phyloP scores from a whole-genome alignment of 23 tunicate genomes.

The Corella eumyota region DNA sequence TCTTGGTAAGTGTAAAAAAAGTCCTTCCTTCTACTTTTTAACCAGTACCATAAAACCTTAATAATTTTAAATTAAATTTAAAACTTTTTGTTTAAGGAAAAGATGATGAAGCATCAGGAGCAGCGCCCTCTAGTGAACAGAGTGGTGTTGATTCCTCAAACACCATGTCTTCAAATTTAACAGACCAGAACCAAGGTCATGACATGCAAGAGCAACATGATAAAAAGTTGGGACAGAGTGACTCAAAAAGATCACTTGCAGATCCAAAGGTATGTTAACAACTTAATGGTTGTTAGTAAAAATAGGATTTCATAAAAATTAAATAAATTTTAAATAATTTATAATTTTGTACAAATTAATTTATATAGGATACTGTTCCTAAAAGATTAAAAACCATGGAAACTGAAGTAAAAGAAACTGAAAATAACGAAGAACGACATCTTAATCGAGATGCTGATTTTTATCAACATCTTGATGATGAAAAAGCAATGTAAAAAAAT shows the following conservation, averaged over 20 bases:
- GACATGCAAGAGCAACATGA: not conserved
- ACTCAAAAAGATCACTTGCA: conserved; percentile 45
- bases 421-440: conserved; percentile 13
- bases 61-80: too few relatives aligned
- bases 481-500: not conserved
- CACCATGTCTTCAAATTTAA: conserved; percentile 27
- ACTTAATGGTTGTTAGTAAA: too few relatives aligned
- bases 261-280: conserved; percentile 34
- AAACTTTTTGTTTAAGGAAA: conserved; percentile 17
- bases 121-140: conserved; percentile 48
- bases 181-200: conserved; percentile 1
- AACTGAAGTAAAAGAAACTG: too few relatives aligned
- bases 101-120: conserved; percentile 23
- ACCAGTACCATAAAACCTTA: too few relatives aligned
- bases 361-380: not conserved
- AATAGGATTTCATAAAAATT: not conserved
- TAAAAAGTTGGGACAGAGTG: conserved; percentile 32
- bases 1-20: too few relatives aligned
- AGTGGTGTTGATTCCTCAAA: conserved; percentile 21
- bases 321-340: not conserved
- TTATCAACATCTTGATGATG: conserved; percentile 41
- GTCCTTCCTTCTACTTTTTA: too few relatives aligned
- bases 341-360: too few relatives aligned
- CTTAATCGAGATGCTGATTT: conserved; percentile 33
- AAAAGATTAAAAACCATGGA: not conserved